phyloP scores from a whole-genome alignment of 2,888 invertebrate species.

The Noctua janthina region DNA sequence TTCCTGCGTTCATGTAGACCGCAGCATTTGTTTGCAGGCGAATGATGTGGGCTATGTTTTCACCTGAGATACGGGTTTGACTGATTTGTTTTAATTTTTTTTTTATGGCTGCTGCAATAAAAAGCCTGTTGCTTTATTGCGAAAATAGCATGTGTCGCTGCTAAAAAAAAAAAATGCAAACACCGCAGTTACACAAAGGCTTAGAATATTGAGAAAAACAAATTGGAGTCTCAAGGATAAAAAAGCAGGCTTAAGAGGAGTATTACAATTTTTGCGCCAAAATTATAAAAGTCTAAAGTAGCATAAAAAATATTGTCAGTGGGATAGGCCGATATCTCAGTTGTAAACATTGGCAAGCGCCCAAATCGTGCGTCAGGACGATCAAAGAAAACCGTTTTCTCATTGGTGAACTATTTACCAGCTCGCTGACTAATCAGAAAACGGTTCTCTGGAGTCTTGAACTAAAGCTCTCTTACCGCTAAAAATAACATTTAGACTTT shows the following conservation, averaged over 20 bases:
- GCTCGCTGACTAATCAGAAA: slow-evolving; percentile 47
- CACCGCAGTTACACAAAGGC: slow-evolving; percentile 13
- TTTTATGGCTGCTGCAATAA: slow-evolving; percentile 6
- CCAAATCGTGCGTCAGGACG: slow-evolving; percentile 55
- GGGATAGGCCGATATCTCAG: slow-evolving; percentile 55
- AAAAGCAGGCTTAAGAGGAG: not conserved
- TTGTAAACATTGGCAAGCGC: slow-evolving; percentile 58
- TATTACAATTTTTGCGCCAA: not conserved
- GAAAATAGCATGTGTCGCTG: slow-evolving; percentile 10
- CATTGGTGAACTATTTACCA: slow-evolving; percentile 37
- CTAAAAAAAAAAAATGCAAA: not conserved
- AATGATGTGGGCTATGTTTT: slow-evolving; percentile 48
- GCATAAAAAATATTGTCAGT: not conserved
- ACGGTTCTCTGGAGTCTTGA: slow-evolving; percentile 16
- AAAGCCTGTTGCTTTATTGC: not conserved
- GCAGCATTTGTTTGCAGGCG: slow-evolving; percentile 47
- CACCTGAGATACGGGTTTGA: slow-evolving; percentile 56
- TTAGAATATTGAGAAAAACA: not conserved
- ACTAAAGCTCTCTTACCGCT: slow-evolving; percentile 46
- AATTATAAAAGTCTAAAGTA: not conserved
- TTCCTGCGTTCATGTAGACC: slow-evolving; percentile 59
- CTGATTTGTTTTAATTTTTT: slow-evolving; percentile 13
- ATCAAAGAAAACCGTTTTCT: slow-evolving; percentile 41
- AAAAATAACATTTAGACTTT: slow-evolving; percentile 45
- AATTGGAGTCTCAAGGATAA: not conserved